Base-by-base conservation (phyloP, 2,888 invertebrate species). In the Drosophila imparisetae region DNA sequence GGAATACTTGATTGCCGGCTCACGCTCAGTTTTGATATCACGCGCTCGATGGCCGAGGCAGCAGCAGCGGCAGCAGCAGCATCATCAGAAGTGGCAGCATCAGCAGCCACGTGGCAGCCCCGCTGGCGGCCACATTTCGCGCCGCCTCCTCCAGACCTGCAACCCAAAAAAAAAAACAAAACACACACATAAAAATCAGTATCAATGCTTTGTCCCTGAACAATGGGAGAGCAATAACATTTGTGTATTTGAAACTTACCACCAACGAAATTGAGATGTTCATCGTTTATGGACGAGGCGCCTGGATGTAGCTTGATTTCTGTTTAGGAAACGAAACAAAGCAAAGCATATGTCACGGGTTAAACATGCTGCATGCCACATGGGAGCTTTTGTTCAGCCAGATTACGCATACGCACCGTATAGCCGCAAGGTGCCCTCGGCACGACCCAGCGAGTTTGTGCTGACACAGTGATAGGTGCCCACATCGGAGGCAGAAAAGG, bases 391-490 rank as follows among this genome's bases (percentile, higher is more conserved):
- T 55, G 36, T 38, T 45, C 21, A 24, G 29, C 59, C 53, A 63
- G 81, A 75, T 79, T 68, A 75, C 66, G 80, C 73, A 82, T 81
- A 90, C 89, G 72, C 78, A 95, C 95, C 95, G 91, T 95, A 95
- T 59, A 96, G 93, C 88, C 95, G 93, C 71, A 95, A 93, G 30
- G 95, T 95, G 66, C 95, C 95, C 89, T 96, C 95, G 45, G 95
- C 95, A 78, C 94, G 94, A 62, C 95, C 96, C 72, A 95, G 93
- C 53, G 95, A 95, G 91, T 96, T 96, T 75, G 95, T 95, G 73
- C 95, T 95, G 72, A 95, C 94, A 88, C 97, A 97, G 92, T 95
- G 96, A 93, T 97, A 97, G 36, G 96, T 95, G 49, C 96, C 96
- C 80, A 96, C 94, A 91, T 95, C 95, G 55, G 94, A 93, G 81